phyloP scores from a whole-genome alignment of 2,797 vertebrate genomes.

The Crossoptilon crossoptilon region DNA sequence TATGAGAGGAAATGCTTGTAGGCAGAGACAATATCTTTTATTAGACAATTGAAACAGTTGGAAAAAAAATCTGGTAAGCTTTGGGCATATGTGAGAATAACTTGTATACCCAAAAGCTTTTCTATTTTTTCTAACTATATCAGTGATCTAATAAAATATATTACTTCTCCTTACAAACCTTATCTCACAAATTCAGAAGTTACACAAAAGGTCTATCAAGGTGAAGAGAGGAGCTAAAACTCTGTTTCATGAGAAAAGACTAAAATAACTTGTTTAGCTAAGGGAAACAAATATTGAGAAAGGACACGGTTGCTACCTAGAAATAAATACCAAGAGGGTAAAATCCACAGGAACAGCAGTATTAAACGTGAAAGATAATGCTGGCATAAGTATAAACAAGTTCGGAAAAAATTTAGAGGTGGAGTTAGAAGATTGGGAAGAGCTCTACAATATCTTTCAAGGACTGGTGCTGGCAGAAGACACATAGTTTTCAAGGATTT shows the following conservation, averaged over 20 bases:
- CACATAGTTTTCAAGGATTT: neutral
- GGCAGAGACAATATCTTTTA: neutral
- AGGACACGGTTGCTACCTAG: neutral
- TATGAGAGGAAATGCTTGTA: neutral
- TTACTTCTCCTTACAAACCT: neutral
- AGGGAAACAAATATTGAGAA: neutral
- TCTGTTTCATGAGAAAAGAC: neutral
- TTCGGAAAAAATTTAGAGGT: neutral
- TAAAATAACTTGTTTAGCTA: neutral
- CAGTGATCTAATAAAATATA: conserved; percentile 23
- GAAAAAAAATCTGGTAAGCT: neutral
- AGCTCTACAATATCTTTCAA: neutral
- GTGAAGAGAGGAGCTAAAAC: neutral
- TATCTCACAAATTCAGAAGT: conserved; percentile 17
- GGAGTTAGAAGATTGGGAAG: neutral
- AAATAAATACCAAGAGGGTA: neutral
- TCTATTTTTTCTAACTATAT: neutral
- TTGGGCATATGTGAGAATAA: neutral
- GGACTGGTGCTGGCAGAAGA: neutral
- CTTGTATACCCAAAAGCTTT: conserved; percentile 17
- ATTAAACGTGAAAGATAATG: neutral
- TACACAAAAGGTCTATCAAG: neutral
- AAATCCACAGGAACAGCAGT: neutral
- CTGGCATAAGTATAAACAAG: neutral
- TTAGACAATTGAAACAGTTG: neutral